Percentiles rank a stretch among this genome's conserved stretches.
phyloP scores from a whole-genome alignment of 2,113 vertebrate genomes.

The Microcebus tavaratra region DNA sequence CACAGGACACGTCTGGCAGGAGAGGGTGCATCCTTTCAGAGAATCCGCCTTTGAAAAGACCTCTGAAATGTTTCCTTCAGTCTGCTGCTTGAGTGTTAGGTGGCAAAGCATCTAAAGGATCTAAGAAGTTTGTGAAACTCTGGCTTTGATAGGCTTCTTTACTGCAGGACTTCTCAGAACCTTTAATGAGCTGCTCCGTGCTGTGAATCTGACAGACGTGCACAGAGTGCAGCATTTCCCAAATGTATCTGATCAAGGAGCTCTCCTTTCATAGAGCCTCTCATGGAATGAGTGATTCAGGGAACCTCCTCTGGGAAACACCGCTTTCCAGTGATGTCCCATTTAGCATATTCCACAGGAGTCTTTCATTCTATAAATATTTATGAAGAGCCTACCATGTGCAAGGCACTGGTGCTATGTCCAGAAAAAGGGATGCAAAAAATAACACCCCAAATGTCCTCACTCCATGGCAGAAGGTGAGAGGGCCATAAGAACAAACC shows the following conservation, averaged over 20 bases:
- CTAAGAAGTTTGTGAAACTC: not conserved
- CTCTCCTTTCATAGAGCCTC: not conserved
- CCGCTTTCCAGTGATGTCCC: not conserved
- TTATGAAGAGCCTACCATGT: not conserved
- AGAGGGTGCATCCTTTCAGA: not conserved
- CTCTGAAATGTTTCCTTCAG: not conserved
- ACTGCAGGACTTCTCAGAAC: not conserved
- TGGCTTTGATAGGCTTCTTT: not conserved
- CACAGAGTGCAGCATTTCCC: fast-evolving
- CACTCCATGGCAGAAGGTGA: not conserved
- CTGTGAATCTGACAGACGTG: not conserved
- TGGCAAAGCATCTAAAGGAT: not conserved
- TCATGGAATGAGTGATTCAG: fast-evolving
- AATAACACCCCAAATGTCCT: not conserved
- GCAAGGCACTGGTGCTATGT: not conserved
- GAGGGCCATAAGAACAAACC: not conserved
- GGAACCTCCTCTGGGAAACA: not conserved
- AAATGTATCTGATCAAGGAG: not conserved
- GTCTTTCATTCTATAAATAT: not conserved
- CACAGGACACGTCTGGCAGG: not conserved
- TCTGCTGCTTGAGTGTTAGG: not conserved
- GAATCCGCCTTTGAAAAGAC: not conserved
- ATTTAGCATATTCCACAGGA: not conserved
- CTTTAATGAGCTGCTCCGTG: not conserved
- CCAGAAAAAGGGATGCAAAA: not conserved